These are phyloP conservation scores for Channa striata DNA, from an alignment of 2,797 vertebrate genomes.

Conservation along the genomic window DNA sequence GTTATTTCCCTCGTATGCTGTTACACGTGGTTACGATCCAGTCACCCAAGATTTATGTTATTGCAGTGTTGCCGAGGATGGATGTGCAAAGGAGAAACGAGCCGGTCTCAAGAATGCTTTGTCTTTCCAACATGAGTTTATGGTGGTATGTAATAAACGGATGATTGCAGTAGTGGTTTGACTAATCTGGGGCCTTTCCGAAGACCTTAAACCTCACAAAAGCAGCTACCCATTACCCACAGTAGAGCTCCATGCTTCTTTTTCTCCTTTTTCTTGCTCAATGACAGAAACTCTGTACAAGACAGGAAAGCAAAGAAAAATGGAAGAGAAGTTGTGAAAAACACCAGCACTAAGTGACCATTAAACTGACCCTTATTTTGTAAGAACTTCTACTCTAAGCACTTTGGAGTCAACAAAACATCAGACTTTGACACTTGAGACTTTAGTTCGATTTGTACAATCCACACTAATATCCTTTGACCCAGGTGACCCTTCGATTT, in stretches of 20 bases:
- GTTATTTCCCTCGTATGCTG: neutral
- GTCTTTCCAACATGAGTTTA: neutral
- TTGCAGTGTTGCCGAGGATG: neutral
- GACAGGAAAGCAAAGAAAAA: neutral
- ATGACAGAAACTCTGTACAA: neutral
- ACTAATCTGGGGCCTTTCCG: neutral
- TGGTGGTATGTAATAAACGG: slow-evolving; percentile 11
- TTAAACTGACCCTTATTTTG: neutral
- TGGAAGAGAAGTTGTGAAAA: neutral
- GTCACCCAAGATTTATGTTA: neutral
- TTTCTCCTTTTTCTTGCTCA: neutral
- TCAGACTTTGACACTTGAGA: neutral
- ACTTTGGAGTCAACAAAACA: neutral
- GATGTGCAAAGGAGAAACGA: neutral
- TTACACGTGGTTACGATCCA: neutral
- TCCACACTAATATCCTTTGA: neutral
- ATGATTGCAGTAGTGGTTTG: neutral
- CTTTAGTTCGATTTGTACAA: neutral
- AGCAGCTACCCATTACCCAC: neutral
- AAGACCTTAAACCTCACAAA: neutral
- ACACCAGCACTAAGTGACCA: neutral
- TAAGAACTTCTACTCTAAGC: neutral
- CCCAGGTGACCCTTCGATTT: neutral
- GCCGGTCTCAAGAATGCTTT: neutral
- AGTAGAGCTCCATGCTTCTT: neutral